Evolutionary conservation across 1,140 invertebrate genomes (phyloP), one percentile per base, ranked within the genome.

Genomic region (Tetragonula clypearis): DNA sequence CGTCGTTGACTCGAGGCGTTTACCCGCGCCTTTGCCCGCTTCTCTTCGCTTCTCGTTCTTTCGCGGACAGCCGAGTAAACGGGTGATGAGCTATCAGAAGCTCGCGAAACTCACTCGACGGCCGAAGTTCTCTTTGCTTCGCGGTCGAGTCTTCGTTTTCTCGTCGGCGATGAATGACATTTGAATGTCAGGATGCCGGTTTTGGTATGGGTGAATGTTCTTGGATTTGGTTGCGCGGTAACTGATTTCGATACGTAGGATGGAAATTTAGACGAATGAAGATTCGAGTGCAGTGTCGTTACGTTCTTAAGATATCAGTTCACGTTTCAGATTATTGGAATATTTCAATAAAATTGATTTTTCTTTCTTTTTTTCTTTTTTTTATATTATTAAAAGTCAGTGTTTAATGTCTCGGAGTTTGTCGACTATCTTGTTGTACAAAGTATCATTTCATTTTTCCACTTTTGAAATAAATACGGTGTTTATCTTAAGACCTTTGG

Each of bases 11-110:
- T 79, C 58, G 49, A 78, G 41, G 41, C 72, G 87, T 86, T 62
- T 80, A 66, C 9, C 9, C 69, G n/a, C 76, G 65, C 30, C 79
- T 82, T 80, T 55, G 75, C 26, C 49, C 75, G 23, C 81, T 35
- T 76, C 66, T 80, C 80, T 73, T 21, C 86, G 41, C 71, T 69
- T 55, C 77, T 62, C 56, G 65, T 82, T 82, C 35, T 5, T 53
- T 66, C 65, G 58, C 78, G 23, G 71, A 90, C 87, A 86, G 56
- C 56, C 68, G 55, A 84, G 82, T 84, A 89, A 90, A 90, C 86
- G 86, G 41, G 91, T 90, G 35, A 92, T 92, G 89, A 90, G 90
- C 90, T 89, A 92, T 93, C 93, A 92, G 89, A 87, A 85, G 77
- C 79, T 87, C 81, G 62, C 79, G 62, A 83, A 49, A 73, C 58